Evolutionary conservation across 2,888 invertebrate species (phyloP).

Genomic region (Tetragonula carbonaria): DNA sequence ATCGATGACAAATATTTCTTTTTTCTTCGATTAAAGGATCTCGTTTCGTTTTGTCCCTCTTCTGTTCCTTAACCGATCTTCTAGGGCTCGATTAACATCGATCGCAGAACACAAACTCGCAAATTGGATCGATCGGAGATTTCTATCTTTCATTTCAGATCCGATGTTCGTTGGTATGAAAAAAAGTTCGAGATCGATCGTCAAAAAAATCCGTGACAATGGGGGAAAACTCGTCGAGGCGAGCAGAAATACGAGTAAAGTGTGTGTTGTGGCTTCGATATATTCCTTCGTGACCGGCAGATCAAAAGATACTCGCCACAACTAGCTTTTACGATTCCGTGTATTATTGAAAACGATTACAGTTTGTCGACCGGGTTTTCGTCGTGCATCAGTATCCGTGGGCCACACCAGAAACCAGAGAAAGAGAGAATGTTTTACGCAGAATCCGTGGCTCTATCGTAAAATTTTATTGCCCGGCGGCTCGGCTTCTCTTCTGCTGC

Average conservation of each 20-base stretch:
- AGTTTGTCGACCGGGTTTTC: conserved; percentile 64
- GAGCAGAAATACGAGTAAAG: not conserved
- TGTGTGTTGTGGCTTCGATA: not conserved
- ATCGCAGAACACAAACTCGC: not conserved
- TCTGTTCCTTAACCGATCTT: not conserved
- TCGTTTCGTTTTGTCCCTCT: not conserved
- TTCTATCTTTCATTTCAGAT: not conserved
- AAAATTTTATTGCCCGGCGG: conserved; percentile 68
- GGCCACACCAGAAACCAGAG: conserved; percentile 19
- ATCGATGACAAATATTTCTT: not conserved
- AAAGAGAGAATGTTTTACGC: conserved; percentile 50
- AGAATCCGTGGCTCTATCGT: conserved; percentile 58
- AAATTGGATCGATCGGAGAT: not conserved
- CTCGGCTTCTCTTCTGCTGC: conserved; percentile 56
- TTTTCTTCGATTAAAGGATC: not conserved
- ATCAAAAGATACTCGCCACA: conserved; percentile 48
- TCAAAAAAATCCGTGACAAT: too few species aligned
- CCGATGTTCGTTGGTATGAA: too few species aligned
- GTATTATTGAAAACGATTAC: conserved; percentile 68
- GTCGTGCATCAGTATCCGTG: conserved; percentile 30
- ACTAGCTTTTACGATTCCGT: conserved; percentile 57
- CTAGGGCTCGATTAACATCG: not conserved
- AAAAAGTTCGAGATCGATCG: too few species aligned
- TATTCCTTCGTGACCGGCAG: not conserved
- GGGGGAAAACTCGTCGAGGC: not conserved